Conservation (phyloP, 2,888 invertebrate species). For the Clunio marinus region DNA sequence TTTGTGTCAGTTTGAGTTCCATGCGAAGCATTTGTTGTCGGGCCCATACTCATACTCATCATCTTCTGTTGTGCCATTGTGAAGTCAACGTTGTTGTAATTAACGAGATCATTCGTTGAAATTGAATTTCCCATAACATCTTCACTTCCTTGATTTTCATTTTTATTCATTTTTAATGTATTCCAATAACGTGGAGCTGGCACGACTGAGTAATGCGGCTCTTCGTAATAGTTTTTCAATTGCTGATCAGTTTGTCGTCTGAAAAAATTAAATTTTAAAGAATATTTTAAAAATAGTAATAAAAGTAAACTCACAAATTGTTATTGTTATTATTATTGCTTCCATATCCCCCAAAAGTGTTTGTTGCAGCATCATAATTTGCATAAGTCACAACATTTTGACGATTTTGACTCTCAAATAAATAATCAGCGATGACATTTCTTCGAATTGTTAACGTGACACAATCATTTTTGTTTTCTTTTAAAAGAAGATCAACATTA, state of each 20-base stretch:
- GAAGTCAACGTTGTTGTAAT: conserved; percentile 26
- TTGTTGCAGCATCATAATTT: conserved; percentile 40
- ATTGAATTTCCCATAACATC: conserved; percentile 35
- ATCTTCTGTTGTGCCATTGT: conserved; percentile 24
- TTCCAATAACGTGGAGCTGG: conserved; percentile 34
- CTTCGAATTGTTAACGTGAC: conserved; percentile 51
- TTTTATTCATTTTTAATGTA: conserved; percentile 21
- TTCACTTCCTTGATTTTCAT: not conserved
- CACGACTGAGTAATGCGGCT: conserved; percentile 33
- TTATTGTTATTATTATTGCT: conserved; percentile 30
- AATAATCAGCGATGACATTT: conserved; percentile 50
- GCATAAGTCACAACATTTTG: conserved; percentile 42
- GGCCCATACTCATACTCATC: conserved; percentile 37
- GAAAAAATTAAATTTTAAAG: not conserved
- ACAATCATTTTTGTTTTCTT: conserved; percentile 48
- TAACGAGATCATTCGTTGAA: conserved; percentile 16
- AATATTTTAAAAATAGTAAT: not conserved
- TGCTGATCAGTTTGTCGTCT: conserved; percentile 10
- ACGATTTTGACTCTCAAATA: conserved; percentile 48
- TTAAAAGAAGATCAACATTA: conserved; percentile 50
- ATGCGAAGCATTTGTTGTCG: not conserved
- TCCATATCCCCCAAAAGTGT: conserved; percentile 7
- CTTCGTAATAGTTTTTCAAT: conserved; percentile 19
- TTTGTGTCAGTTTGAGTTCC: conserved; percentile 14
- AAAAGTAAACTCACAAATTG: conserved; percentile 26